These are phyloP conservation scores for Apodemus agrarius DNA, from an alignment of 2,797 vertebrate genomes.

Conservation along the genomic window DNA sequence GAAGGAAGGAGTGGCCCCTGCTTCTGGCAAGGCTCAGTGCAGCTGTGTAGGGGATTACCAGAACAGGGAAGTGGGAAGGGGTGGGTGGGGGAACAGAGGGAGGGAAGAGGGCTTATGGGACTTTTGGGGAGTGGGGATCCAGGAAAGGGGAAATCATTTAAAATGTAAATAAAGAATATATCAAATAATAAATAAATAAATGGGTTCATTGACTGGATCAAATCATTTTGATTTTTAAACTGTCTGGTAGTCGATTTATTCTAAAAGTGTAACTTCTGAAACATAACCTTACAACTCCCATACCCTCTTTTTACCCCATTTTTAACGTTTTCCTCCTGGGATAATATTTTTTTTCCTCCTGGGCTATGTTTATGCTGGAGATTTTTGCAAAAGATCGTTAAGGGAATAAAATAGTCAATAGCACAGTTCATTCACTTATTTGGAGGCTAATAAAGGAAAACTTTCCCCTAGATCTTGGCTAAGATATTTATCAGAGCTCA, in stretches of 20 bases:
- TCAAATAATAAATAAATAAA: no score
- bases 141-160: no score
- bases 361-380: not conserved
- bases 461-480: not conserved
- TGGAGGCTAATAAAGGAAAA: not conserved
- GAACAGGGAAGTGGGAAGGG: no score
- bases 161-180: no score
- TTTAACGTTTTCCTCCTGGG: not conserved
- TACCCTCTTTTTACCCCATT: not conserved
- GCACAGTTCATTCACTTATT: not conserved
- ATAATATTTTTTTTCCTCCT: not conserved
- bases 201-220: no score
- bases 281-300: not conserved
- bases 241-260: not conserved
- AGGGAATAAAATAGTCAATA: not conserved
- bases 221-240: not conserved
- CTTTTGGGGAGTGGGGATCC: no score
- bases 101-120: no score
- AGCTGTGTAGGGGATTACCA: no score
- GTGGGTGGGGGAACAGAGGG: no score
- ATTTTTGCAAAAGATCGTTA: not conserved
- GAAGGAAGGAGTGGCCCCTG: no score
- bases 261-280: not conserved
- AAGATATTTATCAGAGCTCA: not conserved
- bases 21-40: no score